phyloP scores from a whole-genome alignment of 2,888 invertebrate genomes.

The Isotomurus palustris region DNA sequence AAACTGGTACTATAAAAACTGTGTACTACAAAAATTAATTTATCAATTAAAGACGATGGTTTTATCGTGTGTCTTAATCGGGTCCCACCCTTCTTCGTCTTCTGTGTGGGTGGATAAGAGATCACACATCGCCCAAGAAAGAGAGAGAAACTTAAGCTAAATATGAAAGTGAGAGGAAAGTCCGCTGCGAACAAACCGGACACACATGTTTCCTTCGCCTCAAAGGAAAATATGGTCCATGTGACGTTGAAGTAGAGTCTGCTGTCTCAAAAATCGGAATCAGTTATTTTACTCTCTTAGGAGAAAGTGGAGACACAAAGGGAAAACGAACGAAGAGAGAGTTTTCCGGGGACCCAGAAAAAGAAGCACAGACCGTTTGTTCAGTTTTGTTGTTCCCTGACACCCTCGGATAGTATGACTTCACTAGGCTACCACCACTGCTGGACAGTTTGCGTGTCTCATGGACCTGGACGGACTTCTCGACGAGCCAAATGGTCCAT shows the following conservation, averaged over 20 bases:
- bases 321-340: too few species aligned
- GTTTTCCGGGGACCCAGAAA: not conserved
- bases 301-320: not conserved
- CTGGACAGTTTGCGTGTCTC: not conserved
- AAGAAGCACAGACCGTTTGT: not conserved
- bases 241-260: not conserved
- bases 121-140: too few species aligned
- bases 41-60: too few species aligned
- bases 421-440: too few species aligned
- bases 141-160: too few species aligned
- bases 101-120: too few species aligned
- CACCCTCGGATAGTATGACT: too few species aligned
- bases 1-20: too few species aligned
- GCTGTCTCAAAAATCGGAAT: not conserved
- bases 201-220: conserved; percentile 2
- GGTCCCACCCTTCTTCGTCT: too few species aligned
- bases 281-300: not conserved
- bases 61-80: too few species aligned
- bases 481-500: conserved; percentile 24
- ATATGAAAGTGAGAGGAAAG: too few species aligned
- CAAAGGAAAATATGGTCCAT: conserved; percentile 4
- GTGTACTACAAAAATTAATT: too few species aligned
- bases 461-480: not conserved
- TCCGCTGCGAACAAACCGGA: not conserved
- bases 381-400: not conserved